Base-by-base conservation (phyloP, 2,888 invertebrate species). In the Heliconius aoede region DNA sequence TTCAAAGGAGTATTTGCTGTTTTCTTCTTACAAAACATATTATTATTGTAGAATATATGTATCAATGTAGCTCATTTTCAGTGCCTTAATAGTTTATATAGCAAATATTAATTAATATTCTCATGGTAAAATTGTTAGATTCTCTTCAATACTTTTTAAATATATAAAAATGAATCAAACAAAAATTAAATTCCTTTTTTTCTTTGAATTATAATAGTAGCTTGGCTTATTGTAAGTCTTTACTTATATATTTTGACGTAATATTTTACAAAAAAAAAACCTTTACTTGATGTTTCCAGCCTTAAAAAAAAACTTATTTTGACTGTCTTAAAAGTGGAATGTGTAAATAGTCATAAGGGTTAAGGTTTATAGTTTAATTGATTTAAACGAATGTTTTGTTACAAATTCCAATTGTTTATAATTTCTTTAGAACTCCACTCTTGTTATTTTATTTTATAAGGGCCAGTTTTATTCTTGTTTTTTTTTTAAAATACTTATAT, bases 61-160 rank as follows among this genome's bases (percentile, higher is more conserved):
- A 55, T 55, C n/a, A 9, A 55, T 36, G 7, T 36, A 36, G 64
- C 64, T 65, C 64, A 65, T 32, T 65, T 36, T 65, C 36, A 65
- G 65, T 65, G 65, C 65, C 65, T 65, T 65, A 64, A 32, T 64
- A 62, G 30, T 62, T 11, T n/a, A 65, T 65, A 15, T 65, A 36
- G 65, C 24, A 40, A 24, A 24, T 65, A 36, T 24, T 24, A 18
- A 21, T 30, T 9, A 30, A 1, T 30, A 21, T 28, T 26, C 28
- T 18, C 30, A 9, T 9, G 18, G 18, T 7, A 21, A 0, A 28
- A 8, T 18, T 18, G 30, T 28, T 21, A 21, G 15, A 15, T 62
- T 30, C 28, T 30, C 30, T 30, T 3, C 1, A 62, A 21, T 62
- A 30, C 3, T 62, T 55, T 3, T n/a, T 8, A n/a, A 55, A 3